Evolutionary conservation across 2,888 invertebrate genomes (phyloP).

Genomic region (Agonopterix arenella): DNA sequence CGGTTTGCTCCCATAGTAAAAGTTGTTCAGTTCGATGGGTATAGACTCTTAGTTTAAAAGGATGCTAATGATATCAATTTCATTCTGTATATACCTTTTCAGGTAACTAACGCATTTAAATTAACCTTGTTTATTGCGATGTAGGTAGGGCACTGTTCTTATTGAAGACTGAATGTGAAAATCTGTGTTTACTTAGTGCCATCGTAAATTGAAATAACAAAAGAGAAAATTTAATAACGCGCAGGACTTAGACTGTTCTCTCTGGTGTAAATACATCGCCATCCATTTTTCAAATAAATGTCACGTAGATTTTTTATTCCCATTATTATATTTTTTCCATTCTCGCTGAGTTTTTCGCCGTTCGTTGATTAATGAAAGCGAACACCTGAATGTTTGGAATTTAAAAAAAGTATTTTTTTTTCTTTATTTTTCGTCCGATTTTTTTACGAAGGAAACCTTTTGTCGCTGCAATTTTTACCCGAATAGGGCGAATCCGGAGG

Average conservation of each 20-base stretch:
- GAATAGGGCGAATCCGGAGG: background rate
- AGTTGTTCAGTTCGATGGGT: too few species aligned
- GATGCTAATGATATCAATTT: too few species aligned
- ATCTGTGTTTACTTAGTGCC: background rate
- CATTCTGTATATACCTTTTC: too few species aligned
- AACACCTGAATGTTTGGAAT: conserved; percentile 6
- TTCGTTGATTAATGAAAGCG: conserved; percentile 32
- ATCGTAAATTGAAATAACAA: background rate
- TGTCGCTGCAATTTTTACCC: background rate
- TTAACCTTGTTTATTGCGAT: too few species aligned
- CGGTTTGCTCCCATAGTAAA: too few species aligned
- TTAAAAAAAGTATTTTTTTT: background rate
- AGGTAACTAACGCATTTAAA: too few species aligned
- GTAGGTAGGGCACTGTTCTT: too few species aligned
- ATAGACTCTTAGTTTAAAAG: too few species aligned
- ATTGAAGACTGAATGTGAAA: background rate
- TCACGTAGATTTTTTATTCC: conserved; percentile 12
- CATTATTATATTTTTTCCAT: conserved; percentile 19
- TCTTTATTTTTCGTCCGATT: background rate
- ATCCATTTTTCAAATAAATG: conserved; percentile 11
- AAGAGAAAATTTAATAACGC: conserved; percentile 5
- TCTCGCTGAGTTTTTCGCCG: conserved; percentile 19
- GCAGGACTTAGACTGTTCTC: conserved; percentile 1
- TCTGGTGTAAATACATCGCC: conserved; percentile 5
- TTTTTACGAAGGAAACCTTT: background rate